Evolutionary conservation across 2,888 invertebrate species (phyloP).

Genomic region (Athalia rosae): DNA sequence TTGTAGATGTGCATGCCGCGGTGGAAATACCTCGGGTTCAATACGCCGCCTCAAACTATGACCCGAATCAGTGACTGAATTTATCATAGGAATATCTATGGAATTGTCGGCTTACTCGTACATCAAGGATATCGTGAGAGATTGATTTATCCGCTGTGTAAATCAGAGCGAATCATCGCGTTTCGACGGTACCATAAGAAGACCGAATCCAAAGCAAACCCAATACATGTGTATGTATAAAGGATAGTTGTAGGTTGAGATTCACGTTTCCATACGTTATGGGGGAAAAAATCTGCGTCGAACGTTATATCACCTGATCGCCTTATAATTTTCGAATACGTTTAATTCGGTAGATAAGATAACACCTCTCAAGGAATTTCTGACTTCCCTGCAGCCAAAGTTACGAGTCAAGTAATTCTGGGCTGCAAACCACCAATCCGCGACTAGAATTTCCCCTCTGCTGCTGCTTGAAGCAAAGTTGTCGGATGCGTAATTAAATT

Average conservation of each 20-base stretch:
- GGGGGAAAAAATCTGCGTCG: neutral
- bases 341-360: neutral
- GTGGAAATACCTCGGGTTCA: constrained; percentile 28
- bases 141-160: constrained; percentile 29
- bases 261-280: no score
- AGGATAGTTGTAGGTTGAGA: no score
- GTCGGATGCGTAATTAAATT: constrained; percentile 43
- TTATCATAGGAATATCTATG: constrained; percentile 14
- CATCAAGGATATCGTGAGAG: constrained; percentile 4
- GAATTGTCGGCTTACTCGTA: neutral
- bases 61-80: constrained; percentile 32
- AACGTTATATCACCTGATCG: neutral
- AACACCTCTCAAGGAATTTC: constrained; percentile 20
- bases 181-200: neutral
- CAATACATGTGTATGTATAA: no score
- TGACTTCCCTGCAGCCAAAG: neutral
- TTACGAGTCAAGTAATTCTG: constrained; percentile 31
- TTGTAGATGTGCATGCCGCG: constrained; percentile 17
- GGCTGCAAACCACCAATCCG: constrained; percentile 31
- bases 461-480: constrained; percentile 4
- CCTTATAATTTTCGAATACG: no score
- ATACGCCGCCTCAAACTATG: constrained; percentile 29
- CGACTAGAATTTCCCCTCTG: constrained; percentile 30
- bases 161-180: constrained; percentile 27
- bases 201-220: no score